Conservation (phyloP, 1,140 invertebrate genomes). For the Drosophila miranda region DNA sequence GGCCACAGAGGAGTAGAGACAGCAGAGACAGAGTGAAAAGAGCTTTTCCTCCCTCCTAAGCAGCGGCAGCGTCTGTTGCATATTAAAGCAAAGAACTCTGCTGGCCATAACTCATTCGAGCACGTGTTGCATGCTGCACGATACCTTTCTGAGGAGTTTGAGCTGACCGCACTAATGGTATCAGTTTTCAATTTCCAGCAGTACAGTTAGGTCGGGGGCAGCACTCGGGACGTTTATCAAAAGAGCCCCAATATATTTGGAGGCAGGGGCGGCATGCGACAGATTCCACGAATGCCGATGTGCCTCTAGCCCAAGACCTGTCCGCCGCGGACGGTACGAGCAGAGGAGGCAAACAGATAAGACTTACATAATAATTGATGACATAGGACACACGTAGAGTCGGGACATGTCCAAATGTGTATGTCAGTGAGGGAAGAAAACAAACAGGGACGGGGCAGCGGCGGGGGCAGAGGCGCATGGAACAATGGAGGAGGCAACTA, state of each 20-base stretch:
- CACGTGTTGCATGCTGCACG: constrained; percentile 78
- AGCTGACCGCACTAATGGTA: constrained; percentile 56
- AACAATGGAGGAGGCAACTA: constrained; percentile 48
- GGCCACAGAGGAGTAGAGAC: not conserved
- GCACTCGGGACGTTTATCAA: constrained; percentile 58
- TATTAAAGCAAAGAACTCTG: constrained; percentile 62
- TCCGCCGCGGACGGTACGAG: not conserved
- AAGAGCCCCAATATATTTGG: constrained; percentile 51
- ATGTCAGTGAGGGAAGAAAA: constrained; percentile 25
- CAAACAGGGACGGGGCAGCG: constrained; percentile 8
- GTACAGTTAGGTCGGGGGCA: constrained; percentile 44
- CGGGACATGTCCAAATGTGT: constrained; percentile 13
- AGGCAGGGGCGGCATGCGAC: constrained; percentile 37
- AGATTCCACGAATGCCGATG: constrained; percentile 48
- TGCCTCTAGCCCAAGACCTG: constrained; percentile 6
- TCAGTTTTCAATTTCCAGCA: constrained; percentile 62
- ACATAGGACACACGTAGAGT: constrained; percentile 56
- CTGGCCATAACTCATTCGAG: constrained; percentile 63
- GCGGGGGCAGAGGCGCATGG: constrained; percentile 25
- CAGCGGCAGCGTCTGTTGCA: constrained; percentile 29
- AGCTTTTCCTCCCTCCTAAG: constrained; percentile 12
- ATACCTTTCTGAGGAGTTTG: constrained; percentile 26
- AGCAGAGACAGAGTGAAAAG: not conserved
- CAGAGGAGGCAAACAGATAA: constrained; percentile 32
- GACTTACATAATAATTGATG: constrained; percentile 62